Evolutionary conservation across 2,113 vertebrate species (phyloP).

Genomic region (Oplegnathus fasciatus): DNA sequence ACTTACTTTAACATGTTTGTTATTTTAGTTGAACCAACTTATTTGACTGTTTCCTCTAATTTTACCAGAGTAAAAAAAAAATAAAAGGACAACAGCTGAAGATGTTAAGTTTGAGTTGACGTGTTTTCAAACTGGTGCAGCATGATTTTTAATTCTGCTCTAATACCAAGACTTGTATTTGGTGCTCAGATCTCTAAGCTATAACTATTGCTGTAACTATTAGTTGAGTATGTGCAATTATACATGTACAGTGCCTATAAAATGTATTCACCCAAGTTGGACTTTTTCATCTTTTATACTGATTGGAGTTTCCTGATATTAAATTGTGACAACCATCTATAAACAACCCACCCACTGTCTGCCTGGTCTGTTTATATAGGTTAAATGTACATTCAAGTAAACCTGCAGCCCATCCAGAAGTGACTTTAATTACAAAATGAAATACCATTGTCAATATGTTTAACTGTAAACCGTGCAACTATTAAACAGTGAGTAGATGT

Average conservation of each 20-base stretch:
- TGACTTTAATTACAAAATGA: neutral
- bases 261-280: slow-evolving; percentile 24
- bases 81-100: neutral
- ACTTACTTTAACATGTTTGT: slow-evolving; percentile 10
- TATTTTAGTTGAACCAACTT: neutral
- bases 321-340: slow-evolving; percentile 25
- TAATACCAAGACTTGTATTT: slow-evolving; percentile 21
- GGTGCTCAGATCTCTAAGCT: slow-evolving; percentile 15
- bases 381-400: neutral
- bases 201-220: slow-evolving; percentile 5
- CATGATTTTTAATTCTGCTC: slow-evolving; percentile 24
- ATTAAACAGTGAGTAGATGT: neutral
- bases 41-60: neutral
- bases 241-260: slow-evolving; percentile 32
- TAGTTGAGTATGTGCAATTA: slow-evolving; percentile 21
- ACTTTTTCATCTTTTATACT: slow-evolving; percentile 41
- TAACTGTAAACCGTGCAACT: no score
- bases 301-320: slow-evolving; percentile 34
- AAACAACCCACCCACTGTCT: neutral
- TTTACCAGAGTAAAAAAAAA: neutral
- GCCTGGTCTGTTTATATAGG: neutral
- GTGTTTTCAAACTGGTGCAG: neutral
- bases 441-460: neutral
- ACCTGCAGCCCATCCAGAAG: neutral
- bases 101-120: neutral